phyloP scores from a whole-genome alignment of 35 echinoderm and acorn worm species.

The Lytechinus pictus region DNA sequence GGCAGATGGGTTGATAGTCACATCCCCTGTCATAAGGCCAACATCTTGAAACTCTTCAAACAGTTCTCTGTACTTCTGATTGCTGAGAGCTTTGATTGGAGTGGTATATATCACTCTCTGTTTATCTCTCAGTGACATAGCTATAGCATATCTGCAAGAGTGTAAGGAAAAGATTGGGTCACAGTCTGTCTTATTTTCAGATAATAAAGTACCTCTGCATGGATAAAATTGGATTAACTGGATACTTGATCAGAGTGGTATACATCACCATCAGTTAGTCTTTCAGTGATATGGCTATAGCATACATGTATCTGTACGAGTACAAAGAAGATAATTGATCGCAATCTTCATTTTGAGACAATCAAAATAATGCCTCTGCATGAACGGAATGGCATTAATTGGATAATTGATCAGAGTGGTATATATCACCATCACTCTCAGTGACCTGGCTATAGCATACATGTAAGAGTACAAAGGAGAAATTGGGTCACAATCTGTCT shows the following conservation, averaged over 20 bases:
- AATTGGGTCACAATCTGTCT: background rate
- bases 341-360: background rate
- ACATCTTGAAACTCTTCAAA: constrained; percentile 98
- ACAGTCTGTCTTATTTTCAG: background rate
- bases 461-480: constrained; percentile 33
- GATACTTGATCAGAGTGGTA: too few species aligned
- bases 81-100: constrained; percentile 97
- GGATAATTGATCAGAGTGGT: constrained; percentile 85
- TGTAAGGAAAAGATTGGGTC: background rate
- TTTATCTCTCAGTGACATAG: constrained; percentile 91
- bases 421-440: constrained; percentile 86
- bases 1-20: constrained; percentile 95
- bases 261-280: too few species aligned
- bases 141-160: constrained; percentile 90
- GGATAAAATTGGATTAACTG: too few species aligned
- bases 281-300: too few species aligned
- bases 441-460: constrained; percentile 97
- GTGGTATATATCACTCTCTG: constrained; percentile 95
- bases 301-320: background rate
- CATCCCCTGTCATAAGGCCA: constrained; percentile 96
- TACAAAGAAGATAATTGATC: too few species aligned
- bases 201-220: too few species aligned
- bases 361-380: too few species aligned
- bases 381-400: too few species aligned
- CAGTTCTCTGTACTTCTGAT: constrained; percentile 90